These are phyloP conservation scores for Myopa testacea DNA, from an alignment of 2,888 invertebrate genomes.

Conservation along the genomic window DNA sequence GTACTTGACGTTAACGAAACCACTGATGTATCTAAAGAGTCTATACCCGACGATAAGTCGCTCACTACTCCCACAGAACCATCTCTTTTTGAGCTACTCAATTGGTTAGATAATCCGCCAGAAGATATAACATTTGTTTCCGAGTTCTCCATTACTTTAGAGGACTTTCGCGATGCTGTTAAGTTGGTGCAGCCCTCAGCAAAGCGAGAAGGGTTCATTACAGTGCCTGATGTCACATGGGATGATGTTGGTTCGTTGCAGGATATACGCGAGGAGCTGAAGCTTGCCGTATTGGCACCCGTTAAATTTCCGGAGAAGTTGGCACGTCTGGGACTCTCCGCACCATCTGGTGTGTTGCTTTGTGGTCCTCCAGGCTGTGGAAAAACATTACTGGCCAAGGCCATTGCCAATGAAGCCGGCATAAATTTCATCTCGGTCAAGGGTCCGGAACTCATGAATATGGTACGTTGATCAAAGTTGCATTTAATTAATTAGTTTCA, in stretches of 20 bases:
- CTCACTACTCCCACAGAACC: conserved; percentile 54
- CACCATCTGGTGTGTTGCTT: conserved; percentile 90
- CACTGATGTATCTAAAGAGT: conserved; percentile 51
- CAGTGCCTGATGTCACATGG: conserved; percentile 98
- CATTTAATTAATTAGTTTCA: neutral
- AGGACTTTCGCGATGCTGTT: conserved; percentile 83
- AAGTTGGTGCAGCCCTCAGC: conserved; percentile 91
- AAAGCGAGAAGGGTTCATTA: conserved; percentile 96
- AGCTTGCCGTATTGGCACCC: conserved; percentile 91
- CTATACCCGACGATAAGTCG: neutral
- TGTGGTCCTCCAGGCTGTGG: conserved; percentile 98
- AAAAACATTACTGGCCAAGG: conserved; percentile 97
- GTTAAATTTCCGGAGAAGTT: conserved; percentile 88
- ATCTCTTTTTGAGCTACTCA: conserved; percentile 72
- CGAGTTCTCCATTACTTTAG: conserved; percentile 77
- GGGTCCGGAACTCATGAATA: conserved; percentile 97
- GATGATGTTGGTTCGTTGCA: conserved; percentile 93
- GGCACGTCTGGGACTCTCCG: conserved; percentile 80
- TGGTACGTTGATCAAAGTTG: conserved; percentile 73
- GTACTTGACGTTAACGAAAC: conserved; percentile 13
- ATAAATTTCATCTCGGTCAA: conserved; percentile 99
- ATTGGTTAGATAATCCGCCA: conserved; percentile 76
- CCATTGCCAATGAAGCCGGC: conserved; percentile 97
- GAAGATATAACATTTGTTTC: conserved; percentile 75
- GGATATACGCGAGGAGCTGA: conserved; percentile 88